These are phyloP conservation scores for Casuarius casuarius DNA, from an alignment of 2,113 vertebrate species.

Conservation along the genomic window DNA sequence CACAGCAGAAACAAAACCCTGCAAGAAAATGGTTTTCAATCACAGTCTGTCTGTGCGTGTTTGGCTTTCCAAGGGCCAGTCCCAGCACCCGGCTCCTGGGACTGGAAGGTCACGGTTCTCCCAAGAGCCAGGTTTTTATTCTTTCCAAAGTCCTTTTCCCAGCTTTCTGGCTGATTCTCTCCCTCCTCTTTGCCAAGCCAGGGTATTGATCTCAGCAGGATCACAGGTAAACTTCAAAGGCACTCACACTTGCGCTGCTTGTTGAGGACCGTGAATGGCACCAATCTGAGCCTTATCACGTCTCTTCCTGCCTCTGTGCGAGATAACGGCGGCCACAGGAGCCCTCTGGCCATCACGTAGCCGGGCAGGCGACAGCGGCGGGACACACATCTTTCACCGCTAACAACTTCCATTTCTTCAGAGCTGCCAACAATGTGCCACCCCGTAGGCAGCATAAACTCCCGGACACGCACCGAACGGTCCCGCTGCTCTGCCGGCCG, in stretches of 20 bases:
- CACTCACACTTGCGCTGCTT: not conserved
- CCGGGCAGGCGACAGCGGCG: not conserved
- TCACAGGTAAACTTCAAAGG: slow-evolving; percentile 44
- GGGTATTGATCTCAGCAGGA: slow-evolving; percentile 30
- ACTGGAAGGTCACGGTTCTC: not conserved
- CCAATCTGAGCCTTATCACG: not conserved
- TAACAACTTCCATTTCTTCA: not conserved
- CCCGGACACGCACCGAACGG: fast-evolving
- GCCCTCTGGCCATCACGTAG: not conserved
- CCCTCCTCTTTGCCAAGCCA: not conserved
- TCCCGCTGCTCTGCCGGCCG: fast-evolving
- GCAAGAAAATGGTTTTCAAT: not conserved
- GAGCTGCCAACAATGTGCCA: not conserved
- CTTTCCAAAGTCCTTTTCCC: not conserved
- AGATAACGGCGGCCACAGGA: not conserved
- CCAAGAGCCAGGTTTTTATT: not conserved
- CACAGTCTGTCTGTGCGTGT: not conserved
- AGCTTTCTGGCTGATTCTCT: not conserved
- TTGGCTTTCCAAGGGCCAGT: not conserved
- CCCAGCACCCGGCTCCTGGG: not conserved
- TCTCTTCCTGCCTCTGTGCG: not conserved
- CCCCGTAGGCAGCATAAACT: not conserved
- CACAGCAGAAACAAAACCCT: not conserved
- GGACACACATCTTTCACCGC: not conserved
- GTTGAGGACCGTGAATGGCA: not conserved